Percentiles rank a stretch among this genome's conserved stretches.
phyloP scores from a whole-genome alignment of 2,888 invertebrate genomes.

The Sarcophaga rosellei region DNA sequence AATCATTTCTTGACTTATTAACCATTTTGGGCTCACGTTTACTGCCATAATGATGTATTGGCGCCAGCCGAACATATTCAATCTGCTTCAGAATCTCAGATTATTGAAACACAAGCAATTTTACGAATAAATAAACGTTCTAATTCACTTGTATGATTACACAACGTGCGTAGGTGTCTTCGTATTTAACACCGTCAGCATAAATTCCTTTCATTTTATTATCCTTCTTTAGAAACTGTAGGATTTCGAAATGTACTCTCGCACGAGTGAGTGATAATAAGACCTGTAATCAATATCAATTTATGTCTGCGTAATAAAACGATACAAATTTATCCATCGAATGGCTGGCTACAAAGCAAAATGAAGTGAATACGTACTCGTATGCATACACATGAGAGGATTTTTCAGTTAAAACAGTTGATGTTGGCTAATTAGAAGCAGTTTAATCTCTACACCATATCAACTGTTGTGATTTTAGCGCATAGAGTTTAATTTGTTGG shows the following conservation, averaged over 20 bases:
- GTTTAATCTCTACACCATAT: too few relatives aligned
- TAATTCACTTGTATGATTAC: too few relatives aligned
- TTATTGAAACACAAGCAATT: too few relatives aligned
- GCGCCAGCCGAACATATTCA: too few relatives aligned
- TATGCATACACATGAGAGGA: background rate
- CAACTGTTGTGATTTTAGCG: too few relatives aligned
- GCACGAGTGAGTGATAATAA: background rate
- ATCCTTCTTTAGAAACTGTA: background rate
- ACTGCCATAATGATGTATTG: too few relatives aligned
- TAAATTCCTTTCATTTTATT: background rate
- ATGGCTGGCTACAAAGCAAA: background rate
- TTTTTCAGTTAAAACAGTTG: background rate
- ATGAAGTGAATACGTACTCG: background rate
- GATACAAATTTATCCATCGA: background rate
- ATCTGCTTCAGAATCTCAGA: too few relatives aligned
- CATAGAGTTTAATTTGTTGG: too few relatives aligned
- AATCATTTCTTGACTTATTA: too few relatives aligned
- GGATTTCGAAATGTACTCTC: background rate
- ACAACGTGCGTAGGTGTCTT: too few relatives aligned
- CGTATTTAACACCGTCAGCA: background rate
- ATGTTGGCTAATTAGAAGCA: background rate
- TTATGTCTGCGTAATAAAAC: background rate
- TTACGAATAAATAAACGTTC: too few relatives aligned
- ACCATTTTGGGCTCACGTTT: too few relatives aligned
- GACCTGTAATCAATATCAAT: background rate